phyloP scores from a whole-genome alignment of 2,113 vertebrate species.

The Chelonoidis abingdonii region DNA sequence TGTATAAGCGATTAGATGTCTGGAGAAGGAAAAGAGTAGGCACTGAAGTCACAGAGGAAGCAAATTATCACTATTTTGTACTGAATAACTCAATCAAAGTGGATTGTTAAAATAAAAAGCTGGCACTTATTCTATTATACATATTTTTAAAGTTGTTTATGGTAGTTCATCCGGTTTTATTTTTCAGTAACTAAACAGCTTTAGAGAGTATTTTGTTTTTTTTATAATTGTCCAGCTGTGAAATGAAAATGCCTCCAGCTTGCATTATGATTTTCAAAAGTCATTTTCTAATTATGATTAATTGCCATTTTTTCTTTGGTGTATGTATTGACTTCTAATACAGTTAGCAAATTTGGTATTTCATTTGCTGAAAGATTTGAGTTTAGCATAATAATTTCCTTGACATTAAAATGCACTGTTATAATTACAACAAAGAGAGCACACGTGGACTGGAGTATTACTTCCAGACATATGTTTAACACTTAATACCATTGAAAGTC shows the following conservation, averaged over 20 bases:
- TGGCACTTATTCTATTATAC: background rate
- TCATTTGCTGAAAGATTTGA: background rate
- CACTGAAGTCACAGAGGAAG: background rate
- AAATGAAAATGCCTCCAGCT: background rate
- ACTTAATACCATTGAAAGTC: background rate
- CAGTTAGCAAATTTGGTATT: background rate
- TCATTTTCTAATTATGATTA: background rate
- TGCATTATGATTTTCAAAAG: background rate
- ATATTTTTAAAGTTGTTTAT: background rate
- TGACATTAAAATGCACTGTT: background rate
- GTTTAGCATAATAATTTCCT: background rate
- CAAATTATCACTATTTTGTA: background rate
- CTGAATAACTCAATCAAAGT: background rate
- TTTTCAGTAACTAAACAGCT: accelerated
- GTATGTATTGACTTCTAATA: background rate
- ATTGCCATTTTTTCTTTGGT: accelerated
- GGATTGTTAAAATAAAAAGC: background rate
- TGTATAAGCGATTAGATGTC: accelerated
- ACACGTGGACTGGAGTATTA: background rate
- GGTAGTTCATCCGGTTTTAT: background rate
- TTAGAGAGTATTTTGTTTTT: background rate
- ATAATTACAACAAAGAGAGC: background rate
- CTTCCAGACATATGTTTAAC: background rate
- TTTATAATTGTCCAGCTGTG: background rate
- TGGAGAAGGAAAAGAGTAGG: background rate